These are phyloP conservation scores for Ibycter americanus DNA, from an alignment of 2,797 vertebrate species.

Conservation along the genomic window DNA sequence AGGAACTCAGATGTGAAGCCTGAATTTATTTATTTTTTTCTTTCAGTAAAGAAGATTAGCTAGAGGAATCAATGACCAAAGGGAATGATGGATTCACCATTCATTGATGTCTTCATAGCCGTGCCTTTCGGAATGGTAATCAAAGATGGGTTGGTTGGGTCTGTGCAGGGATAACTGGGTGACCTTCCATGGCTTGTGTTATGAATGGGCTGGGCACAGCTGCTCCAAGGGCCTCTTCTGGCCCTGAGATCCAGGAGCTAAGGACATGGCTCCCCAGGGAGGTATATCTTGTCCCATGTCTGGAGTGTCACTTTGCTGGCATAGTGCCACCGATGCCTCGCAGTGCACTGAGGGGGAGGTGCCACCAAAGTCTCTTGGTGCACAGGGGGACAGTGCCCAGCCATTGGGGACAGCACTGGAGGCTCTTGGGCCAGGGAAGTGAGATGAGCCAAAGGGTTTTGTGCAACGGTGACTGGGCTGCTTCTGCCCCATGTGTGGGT, in stretches of 20 bases:
- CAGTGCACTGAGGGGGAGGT: not conserved
- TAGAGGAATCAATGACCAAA: conserved; percentile 15
- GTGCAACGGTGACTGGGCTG: not conserved
- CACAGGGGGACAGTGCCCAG: not conserved
- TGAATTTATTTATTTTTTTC: not conserved
- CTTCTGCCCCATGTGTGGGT: not conserved
- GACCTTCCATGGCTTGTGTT: not conserved
- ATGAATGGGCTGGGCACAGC: not conserved
- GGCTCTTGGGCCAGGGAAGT: not conserved
- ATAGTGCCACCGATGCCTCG: not conserved
- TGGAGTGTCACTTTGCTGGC: not conserved
- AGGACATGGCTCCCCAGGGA: not conserved
- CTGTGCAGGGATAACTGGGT: not conserved
- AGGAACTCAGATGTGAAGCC: not conserved
- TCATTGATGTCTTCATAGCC: conserved; percentile 21
- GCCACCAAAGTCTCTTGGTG: not conserved
- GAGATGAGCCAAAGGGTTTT: not conserved
- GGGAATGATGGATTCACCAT: not conserved
- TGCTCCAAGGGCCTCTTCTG: not conserved
- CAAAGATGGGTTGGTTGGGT: not conserved
- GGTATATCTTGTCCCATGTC: rapidly evolving
- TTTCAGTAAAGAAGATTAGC: conserved; percentile 3
- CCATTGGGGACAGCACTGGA: not conserved
- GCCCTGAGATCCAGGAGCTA: not conserved
- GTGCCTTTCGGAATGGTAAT: not conserved